Evolutionary conservation across 2,113 vertebrate species (phyloP), one percentile per base, ranked within the genome.

Genomic region (Lamprologus ornatipinnis): DNA sequence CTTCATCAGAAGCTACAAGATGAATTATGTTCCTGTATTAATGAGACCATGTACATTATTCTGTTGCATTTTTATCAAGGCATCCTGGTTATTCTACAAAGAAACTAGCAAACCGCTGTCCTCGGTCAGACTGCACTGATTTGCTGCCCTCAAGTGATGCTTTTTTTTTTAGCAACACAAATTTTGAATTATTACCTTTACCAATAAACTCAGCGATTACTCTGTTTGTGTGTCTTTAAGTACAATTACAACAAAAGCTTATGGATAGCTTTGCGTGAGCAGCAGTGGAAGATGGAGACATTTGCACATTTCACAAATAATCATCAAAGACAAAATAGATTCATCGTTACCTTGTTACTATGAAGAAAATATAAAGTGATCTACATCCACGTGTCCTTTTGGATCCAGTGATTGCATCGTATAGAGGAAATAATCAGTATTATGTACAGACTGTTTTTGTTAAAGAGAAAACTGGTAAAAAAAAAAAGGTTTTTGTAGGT

Each of bases 101-200:
- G 65, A 73, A 45, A 70, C 65, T 15, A 4, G 21, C 35, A 70
- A 26, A 23, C n/a, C 1, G 9, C 80, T 19, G 14, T 1, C 35
- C 26, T 40, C 3, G 1, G 51, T 21, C 12, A 73, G 11, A 12
- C 10, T 49, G 31, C 12, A 60, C 23, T 8, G 37, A 31, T 35
- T 47, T 82, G 85, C 87, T 88, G 90, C 88, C 82, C 85, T 81
- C 90, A 15, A 35, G 88, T 85, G 89, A 88, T 35, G 0, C 2
- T 1, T 1, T 28, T 28, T 19, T 40, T 47, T 28, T 28, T 31
- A 19, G 70, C 42, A 33, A 33, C 75, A 21, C 75, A 79, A 51
- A 51, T 31, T 6, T 26, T 45, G 21, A 45, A 47, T 47, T 47
- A 47, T 10, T 5, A 75, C 68, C 9, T 75, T 45, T 26, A 40